A percentile compares a stretch with the other conserved stretches of the same genome.
Evolutionary conservation across 2,888 invertebrate genomes (phyloP).

Genomic region (Pardosa pseudoannulata): DNA sequence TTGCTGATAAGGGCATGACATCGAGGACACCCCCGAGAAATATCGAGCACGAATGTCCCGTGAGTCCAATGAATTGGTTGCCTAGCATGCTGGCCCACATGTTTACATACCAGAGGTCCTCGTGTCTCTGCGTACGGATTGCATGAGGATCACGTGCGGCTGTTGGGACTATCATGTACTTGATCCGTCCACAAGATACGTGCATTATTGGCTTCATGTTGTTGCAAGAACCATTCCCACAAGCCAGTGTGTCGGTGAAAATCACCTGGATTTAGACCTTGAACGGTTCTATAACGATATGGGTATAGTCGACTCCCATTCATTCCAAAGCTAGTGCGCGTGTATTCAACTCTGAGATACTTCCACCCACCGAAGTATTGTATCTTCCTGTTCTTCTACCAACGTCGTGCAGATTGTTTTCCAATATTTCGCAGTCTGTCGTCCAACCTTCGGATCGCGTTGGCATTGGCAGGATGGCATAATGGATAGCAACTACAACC

Average conservation of each 20-base stretch:
- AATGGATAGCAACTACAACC: background rate
- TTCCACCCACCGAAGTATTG: background rate
- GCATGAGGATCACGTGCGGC: background rate
- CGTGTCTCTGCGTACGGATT: background rate
- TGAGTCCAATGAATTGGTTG: background rate
- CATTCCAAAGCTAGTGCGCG: background rate
- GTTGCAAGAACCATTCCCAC: background rate
- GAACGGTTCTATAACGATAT: background rate
- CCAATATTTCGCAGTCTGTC: too few relatives aligned
- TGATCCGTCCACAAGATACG: background rate
- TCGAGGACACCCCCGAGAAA: too few relatives aligned
- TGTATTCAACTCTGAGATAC: background rate
- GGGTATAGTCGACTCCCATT: background rate
- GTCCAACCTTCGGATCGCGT: too few relatives aligned
- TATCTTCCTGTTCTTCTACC: background rate
- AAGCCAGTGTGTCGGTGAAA: background rate
- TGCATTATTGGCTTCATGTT: slow-evolving; percentile 9
- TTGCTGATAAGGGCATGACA: too few relatives aligned
- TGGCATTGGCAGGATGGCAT: background rate
- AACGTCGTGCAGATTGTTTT: background rate
- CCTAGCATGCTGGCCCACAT: background rate
- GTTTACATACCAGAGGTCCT: background rate
- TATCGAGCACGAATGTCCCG: too few relatives aligned
- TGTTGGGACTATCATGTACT: background rate
- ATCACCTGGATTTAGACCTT: background rate